Base-by-base conservation (phyloP, 2,113 vertebrate genomes). In the Dipodomys ordii region DNA sequence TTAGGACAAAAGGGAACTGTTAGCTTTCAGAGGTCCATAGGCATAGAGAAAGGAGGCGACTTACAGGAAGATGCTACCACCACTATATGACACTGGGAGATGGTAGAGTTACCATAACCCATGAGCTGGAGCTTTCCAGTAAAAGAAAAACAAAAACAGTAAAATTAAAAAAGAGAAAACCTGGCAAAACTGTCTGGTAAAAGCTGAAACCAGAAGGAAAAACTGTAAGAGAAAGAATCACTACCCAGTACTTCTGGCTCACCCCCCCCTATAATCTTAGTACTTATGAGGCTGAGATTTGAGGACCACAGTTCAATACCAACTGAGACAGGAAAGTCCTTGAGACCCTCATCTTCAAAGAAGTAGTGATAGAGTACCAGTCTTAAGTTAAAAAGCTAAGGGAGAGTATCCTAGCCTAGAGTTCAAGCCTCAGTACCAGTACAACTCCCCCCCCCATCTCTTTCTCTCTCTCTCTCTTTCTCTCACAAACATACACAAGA, bases 1-100 rank as follows among this genome's bases (percentile, higher is more conserved):
- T 87, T 85, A 73, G 20, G n/a, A 77, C 0, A 27, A 2, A 39
- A 62, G n/a, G 62, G 27, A 87, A 44, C 46, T 90, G 53, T 65
- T 64, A 39, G 6, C 32, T 18, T 6, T 30, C 39, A 16, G 64
- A 67, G 11, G 16, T 77, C 32, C 87, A 2, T 1, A 74, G 84
- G 46, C 39, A 20, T 2, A 27, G 15, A 5, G 0, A 9, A n/a
- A 67, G 15, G 39, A 74, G 20, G 3, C 1, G 6, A 27, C 10
- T 3, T 44, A 28, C 32, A 57, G 46, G 23, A 64, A 78, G 16
- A n/a, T 83, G 7, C 57, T 39, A 22, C 22, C 23, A 27, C 3
- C 2, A 44, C 71, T 68, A 25, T 49, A 28, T 23, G 19, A 71
- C 6, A 6, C 9, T 20, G 7, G 20, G 27, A 78, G 12, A 25